phyloP scores from a whole-genome alignment of 2,888 invertebrate genomes.

The Andricus quercusramuli region DNA sequence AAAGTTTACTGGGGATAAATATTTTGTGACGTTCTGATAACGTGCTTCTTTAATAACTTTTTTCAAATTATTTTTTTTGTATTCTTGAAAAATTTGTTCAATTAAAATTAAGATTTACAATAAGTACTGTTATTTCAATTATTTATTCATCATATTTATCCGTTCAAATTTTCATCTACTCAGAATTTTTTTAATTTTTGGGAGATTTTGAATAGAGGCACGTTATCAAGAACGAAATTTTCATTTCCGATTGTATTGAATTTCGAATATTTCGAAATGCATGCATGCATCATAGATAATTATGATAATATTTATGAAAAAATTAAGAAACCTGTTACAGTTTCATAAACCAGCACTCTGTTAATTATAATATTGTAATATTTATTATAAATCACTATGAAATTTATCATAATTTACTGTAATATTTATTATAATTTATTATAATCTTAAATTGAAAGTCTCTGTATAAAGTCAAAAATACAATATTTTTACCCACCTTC shows the following conservation, averaged over 20 bases:
- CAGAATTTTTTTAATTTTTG: not conserved
- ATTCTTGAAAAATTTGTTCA: not conserved
- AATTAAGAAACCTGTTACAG: not conserved
- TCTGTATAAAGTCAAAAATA: conserved; percentile 36
- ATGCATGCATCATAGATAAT: conserved; percentile 1
- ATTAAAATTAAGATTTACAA: not conserved
- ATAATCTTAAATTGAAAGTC: not conserved
- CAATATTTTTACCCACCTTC: conserved; percentile 2
- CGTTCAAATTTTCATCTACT: too few species aligned
- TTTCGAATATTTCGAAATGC: conserved; percentile 7
- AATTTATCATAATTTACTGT: not conserved
- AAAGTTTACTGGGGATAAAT: conserved; percentile 23
- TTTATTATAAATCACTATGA: conserved; percentile 6
- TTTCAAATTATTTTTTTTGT: not conserved
- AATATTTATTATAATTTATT: conserved; percentile 11
- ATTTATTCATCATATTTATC: not conserved
- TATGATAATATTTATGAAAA: not conserved
- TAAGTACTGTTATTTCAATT: not conserved
- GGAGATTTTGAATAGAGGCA: conserved; percentile 20
- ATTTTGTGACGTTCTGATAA: not conserved
- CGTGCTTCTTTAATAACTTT: not conserved
- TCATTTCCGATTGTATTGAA: conserved; percentile 13
- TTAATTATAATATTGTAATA: not conserved
- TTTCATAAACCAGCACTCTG: not conserved
- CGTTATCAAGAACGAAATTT: not conserved